Evolutionary conservation across 2,888 invertebrate species (phyloP), one percentile per base, ranked within the genome.

Genomic region (Lycia hirtaria): DNA sequence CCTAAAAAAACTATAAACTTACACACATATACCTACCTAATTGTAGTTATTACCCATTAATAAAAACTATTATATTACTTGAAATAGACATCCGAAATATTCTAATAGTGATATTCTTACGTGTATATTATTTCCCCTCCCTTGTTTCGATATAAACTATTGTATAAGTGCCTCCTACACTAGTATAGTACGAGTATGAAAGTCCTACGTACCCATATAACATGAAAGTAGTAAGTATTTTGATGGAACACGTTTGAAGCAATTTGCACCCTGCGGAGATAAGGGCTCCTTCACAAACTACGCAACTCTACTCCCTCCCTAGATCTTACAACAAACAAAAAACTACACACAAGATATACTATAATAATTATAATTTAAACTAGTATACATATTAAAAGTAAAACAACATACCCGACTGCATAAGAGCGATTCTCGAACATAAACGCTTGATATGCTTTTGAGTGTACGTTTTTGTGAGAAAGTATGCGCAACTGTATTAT

Each of bases 211-310:
- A 30, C 30, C 3, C 10, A n/a, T 30, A 30, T 30, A 30, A 30
- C 12, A 28, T 26, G 40, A 43, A 43, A 5, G 26, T 64, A 55
- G 47, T 52, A 55, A 49, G 66, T 67, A 70, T 68, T 67, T 75
- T 65, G 65, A 66, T 65, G 64, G 69, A 66, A 68, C 65, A 72
- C 64, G 69, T 65, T 65, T 70, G 51, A 73, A 84, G 82, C 87
- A 86, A 88, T 89, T 86, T 88, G 73, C 82, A 60, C 80, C 88
- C 88, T 75, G 87, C 62, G 69, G 88, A 53, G 87, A 71, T 79
- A 76, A 81, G 67, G 85, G 47, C 61, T 64, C 43, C 57, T 62
- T 55, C 80, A 87, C 68, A 69, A 15, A 19, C 6, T 7, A 47
- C 20, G 14, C 38, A 38, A 44, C 2, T 26, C 24, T 1, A 26